Percentiles rank a stretch among this genome's conserved stretches.
These are phyloP conservation scores for Muntiacus muntjak DNA, from an alignment of 2,113 vertebrate genomes.

Conservation along the genomic window DNA sequence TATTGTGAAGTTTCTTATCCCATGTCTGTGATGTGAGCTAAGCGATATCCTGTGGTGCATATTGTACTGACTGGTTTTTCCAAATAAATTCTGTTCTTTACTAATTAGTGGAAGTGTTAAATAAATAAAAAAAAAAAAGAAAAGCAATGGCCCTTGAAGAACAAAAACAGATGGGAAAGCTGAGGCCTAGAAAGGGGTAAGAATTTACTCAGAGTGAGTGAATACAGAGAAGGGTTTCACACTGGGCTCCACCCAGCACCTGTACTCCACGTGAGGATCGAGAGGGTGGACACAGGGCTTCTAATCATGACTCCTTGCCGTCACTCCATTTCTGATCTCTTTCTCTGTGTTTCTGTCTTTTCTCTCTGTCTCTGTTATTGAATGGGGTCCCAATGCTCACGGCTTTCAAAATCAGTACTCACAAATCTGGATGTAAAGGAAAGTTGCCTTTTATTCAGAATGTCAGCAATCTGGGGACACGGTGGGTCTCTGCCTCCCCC, in stretches of 20 bases:
- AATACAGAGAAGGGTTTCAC: neutral
- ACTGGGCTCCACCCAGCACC: neutral
- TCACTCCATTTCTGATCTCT: neutral
- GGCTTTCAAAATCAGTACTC: neutral
- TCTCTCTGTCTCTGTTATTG: neutral
- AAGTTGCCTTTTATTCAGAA: neutral
- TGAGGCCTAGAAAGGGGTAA: neutral
- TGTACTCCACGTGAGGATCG: neutral
- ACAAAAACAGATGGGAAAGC: neutral
- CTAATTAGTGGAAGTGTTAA: neutral
- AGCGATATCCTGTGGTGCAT: neutral
- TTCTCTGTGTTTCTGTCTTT: neutral
- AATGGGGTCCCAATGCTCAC: neutral
- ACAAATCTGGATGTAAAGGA: neutral
- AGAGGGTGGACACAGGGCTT: neutral
- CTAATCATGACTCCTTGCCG: neutral
- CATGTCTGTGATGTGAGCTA: neutral
- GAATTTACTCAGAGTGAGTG: neutral
- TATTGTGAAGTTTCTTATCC: slow-evolving; percentile 39
- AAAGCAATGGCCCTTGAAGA: neutral
- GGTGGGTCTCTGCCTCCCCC: neutral
- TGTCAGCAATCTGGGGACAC: neutral
- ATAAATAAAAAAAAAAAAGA: neutral
- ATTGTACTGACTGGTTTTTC: slow-evolving; percentile 8
- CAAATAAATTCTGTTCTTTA: slow-evolving; percentile 53